These are phyloP conservation scores for Hirtodrosophila trivittata DNA, from an alignment of 2,888 invertebrate genomes.

Conservation along the genomic window DNA sequence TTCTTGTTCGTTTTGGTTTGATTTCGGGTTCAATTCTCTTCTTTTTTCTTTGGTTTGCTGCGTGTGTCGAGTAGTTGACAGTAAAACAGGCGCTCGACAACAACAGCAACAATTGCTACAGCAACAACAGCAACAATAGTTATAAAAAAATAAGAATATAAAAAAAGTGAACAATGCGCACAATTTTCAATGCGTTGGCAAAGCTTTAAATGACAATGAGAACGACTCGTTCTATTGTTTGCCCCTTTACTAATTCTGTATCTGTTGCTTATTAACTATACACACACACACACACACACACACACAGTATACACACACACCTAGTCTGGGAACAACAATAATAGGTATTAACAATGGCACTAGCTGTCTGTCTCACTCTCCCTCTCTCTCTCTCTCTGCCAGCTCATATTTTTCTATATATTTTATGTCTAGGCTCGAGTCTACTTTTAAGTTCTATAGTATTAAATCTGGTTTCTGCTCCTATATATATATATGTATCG, in stretches of 20 bases:
- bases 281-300: constrained; percentile 6
- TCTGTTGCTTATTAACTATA: constrained; percentile 47
- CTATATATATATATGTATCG: background rate
- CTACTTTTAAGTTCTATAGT: constrained; percentile 11
- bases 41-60: constrained; percentile 30
- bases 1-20: constrained; percentile 10
- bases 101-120: constrained; percentile 8
- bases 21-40: constrained; percentile 14
- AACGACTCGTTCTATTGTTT: constrained; percentile 47
- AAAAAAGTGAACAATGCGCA: constrained; percentile 54
- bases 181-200: constrained; percentile 63
- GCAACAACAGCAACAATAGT: background rate
- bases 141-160: background rate
- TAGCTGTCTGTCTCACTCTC: constrained; percentile 6
- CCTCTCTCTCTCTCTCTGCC: background rate
- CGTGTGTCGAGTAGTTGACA: constrained; percentile 62
- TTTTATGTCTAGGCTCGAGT: constrained; percentile 23
- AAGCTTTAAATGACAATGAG: constrained; percentile 54
- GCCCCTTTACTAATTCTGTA: constrained; percentile 38
- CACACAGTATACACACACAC: background rate
- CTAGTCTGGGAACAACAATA: constrained; percentile 17
- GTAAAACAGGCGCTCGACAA: constrained; percentile 23
- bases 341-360: constrained; percentile 36
- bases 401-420: constrained; percentile 15
- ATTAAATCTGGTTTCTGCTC: constrained; percentile 4